Evolutionary conservation across 1,140 invertebrate genomes (phyloP).

Genomic region (Copidosoma floridanum): DNA sequence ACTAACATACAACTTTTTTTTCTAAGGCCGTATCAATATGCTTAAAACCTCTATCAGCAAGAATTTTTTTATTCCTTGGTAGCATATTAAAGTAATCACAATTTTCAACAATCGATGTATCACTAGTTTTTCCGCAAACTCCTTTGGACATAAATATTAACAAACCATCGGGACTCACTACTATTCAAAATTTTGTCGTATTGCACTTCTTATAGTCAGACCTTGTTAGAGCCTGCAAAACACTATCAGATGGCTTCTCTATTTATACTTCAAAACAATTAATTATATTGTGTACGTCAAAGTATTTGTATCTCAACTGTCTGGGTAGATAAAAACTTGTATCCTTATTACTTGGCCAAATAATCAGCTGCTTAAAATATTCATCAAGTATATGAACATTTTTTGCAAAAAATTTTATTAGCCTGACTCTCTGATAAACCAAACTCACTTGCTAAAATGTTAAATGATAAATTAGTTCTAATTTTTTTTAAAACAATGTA

Average conservation of each 20-base stretch:
- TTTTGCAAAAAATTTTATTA: too few relatives aligned
- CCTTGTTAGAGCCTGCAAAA: slow-evolving; percentile 48
- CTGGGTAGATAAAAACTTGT: too few relatives aligned
- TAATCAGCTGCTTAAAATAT: too few relatives aligned
- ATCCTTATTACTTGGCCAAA: too few relatives aligned
- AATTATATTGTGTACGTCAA: slow-evolving; percentile 37
- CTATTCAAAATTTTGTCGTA: slow-evolving; percentile 51
- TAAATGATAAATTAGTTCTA: too few relatives aligned
- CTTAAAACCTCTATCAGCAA: too few relatives aligned
- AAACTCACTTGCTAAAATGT: too few relatives aligned
- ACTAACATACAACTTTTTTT: slow-evolving; percentile 36
- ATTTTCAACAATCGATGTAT: slow-evolving; percentile 38
- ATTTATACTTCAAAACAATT: slow-evolving; percentile 48
- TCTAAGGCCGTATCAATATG: too few relatives aligned
- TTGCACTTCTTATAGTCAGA: slow-evolving; percentile 52
- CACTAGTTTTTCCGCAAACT: slow-evolving; percentile 46
- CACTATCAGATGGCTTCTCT: slow-evolving; percentile 42
- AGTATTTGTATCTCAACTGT: slow-evolving; percentile 34
- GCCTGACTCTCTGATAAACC: too few relatives aligned
- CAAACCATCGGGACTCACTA: slow-evolving; percentile 47
- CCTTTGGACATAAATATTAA: slow-evolving; percentile 48
- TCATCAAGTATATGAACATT: too few relatives aligned
- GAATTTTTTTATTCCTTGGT: slow-evolving; percentile 20
- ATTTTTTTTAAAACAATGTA: too few relatives aligned
- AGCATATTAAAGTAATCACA: slow-evolving; percentile 37